These are phyloP conservation scores for Momotus momota DNA, from an alignment of 2,797 vertebrate species.

Conservation along the genomic window DNA sequence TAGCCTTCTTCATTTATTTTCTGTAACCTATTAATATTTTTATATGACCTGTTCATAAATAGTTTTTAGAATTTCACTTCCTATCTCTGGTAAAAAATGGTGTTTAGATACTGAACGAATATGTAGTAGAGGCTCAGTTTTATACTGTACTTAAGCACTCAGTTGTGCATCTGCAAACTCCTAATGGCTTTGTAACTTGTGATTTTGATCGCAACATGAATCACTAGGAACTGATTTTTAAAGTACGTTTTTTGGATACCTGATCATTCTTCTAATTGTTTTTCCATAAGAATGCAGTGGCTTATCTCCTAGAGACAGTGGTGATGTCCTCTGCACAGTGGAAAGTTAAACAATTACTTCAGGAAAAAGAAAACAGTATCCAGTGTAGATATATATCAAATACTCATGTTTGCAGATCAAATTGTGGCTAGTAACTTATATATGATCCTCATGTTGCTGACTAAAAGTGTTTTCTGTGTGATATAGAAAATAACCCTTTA, in stretches of 20 bases:
- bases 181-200: background rate
- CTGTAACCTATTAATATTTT: background rate
- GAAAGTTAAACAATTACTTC: background rate
- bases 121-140: background rate
- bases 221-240: background rate
- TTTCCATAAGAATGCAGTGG: background rate
- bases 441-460: background rate
- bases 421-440: background rate
- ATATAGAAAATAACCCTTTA: background rate
- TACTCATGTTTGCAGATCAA: background rate
- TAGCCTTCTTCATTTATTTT: background rate
- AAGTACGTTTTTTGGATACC: background rate
- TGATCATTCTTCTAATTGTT: background rate
- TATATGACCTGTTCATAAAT: background rate
- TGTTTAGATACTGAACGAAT: background rate
- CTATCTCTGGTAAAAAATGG: background rate
- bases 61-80: background rate
- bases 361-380: background rate
- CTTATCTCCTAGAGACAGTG: background rate
- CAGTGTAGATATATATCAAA: background rate
- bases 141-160: background rate
- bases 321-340: background rate
- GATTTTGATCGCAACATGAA: background rate
- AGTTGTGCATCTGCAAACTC: background rate
- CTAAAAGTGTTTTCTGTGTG: background rate